phyloP scores from a whole-genome alignment of 2,888 invertebrate genomes.

The Branchipolynoe longqiensis region DNA sequence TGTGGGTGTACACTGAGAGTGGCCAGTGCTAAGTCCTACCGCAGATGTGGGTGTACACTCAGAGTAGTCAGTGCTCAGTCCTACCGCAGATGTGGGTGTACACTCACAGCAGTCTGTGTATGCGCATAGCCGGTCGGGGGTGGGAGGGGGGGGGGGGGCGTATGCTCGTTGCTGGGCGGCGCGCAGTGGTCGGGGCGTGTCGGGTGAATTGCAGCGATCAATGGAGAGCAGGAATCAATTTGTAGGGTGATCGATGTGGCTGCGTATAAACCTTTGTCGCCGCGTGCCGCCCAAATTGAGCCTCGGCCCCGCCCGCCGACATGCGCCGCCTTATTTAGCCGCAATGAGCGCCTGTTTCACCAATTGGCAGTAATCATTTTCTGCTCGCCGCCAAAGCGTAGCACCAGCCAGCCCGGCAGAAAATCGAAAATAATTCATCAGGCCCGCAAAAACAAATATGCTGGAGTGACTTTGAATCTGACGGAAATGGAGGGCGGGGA shows the following conservation, averaged over 20 bases:
- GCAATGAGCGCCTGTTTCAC: slow-evolving; percentile 4
- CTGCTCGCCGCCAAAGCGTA: background rate
- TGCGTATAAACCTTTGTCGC: slow-evolving; percentile 53
- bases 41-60: too few species aligned
- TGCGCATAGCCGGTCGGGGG: background rate
- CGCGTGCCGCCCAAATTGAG: slow-evolving; percentile 41
- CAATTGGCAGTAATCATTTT: slow-evolving; percentile 31
- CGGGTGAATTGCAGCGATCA: slow-evolving; percentile 40
- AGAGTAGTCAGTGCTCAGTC: too few species aligned
- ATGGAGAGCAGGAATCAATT: slow-evolving; percentile 55
- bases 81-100: too few species aligned
- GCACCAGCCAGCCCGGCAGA: background rate
- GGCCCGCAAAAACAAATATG: slow-evolving; percentile 28
- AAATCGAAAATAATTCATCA: slow-evolving; percentile 41
- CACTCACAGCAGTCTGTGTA: too few species aligned
- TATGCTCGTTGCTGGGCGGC: too few species aligned
- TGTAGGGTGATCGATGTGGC: slow-evolving; percentile 47
- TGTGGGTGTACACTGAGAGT: too few species aligned
- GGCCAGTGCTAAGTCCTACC: too few species aligned
- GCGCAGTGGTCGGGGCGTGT: background rate
- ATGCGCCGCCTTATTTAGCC: slow-evolving; percentile 13
- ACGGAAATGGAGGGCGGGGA: background rate
- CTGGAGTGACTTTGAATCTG: slow-evolving; percentile 38
- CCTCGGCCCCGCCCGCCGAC: background rate
- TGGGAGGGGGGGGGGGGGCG: background rate